Conservation (phyloP, 2,797 vertebrate genomes). For the Moxostoma hubbsi region DNA sequence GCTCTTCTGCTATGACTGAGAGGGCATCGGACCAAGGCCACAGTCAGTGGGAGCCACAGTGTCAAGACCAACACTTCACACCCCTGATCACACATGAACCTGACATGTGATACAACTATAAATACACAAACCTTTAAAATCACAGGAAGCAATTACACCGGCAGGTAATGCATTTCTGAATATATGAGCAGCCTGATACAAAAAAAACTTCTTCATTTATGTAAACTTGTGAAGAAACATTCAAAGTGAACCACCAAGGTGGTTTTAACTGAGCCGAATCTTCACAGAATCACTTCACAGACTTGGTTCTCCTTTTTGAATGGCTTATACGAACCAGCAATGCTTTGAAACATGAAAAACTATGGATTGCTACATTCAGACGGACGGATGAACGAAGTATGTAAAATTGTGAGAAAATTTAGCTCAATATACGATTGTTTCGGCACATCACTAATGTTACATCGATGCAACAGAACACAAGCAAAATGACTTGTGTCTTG, state of each 20-base stretch:
- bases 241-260: neutral
- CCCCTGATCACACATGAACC: neutral
- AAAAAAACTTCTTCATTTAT: neutral
- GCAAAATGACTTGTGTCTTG: neutral
- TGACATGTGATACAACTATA: neutral
- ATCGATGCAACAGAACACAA: neutral
- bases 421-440: too few species aligned
- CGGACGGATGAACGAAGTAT: too few species aligned
- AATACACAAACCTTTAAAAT: neutral
- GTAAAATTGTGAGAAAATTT: too few species aligned
- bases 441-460: too few species aligned
- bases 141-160: neutral
- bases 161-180: slow-evolving; percentile 1
- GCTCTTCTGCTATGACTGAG: slow-evolving; percentile 28
- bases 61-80: slow-evolving; percentile 15
- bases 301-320: neutral
- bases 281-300: neutral
- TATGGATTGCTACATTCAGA: neutral
- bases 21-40: slow-evolving; percentile 20
- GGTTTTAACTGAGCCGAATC: too few species aligned
- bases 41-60: neutral
- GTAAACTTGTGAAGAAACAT: neutral
- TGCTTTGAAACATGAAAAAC: neutral
- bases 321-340: neutral
- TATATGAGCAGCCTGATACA: neutral